phyloP scores from a whole-genome alignment of 2,797 vertebrate genomes.

The Lepus townsendii region DNA sequence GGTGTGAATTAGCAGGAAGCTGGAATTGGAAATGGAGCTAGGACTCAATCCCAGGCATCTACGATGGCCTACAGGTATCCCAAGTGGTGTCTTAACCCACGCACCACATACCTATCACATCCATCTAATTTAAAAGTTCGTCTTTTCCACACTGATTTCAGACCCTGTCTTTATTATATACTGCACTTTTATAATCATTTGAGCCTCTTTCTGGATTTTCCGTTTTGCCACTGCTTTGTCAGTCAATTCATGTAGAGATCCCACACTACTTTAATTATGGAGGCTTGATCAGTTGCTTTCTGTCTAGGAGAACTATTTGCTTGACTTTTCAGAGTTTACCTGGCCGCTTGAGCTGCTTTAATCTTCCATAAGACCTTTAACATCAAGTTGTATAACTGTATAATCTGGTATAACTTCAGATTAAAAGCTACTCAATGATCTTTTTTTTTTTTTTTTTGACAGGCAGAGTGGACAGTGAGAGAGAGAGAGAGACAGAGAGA shows the following conservation, averaged over 20 bases:
- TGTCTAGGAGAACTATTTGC: background rate
- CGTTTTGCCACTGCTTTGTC: background rate
- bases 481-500: too few relatives aligned
- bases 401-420: background rate
- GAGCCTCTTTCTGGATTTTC: background rate
- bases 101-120: too few relatives aligned
- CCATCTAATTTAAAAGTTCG: background rate
- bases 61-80: too few relatives aligned
- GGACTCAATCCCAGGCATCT: too few relatives aligned
- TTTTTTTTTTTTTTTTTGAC: background rate
- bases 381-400: background rate
- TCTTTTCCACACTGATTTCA: background rate
- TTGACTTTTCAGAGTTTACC: background rate
- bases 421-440: background rate
- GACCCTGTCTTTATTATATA: background rate
- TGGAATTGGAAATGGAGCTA: too few relatives aligned
- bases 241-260: background rate
- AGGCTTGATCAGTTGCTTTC: background rate
- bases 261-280: background rate
- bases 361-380: constrained; percentile 41
- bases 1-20: too few relatives aligned
- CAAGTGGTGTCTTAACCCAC: too few relatives aligned
- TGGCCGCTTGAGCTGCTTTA: background rate
- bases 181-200: background rate
- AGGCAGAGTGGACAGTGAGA: too few relatives aligned